Base-by-base conservation (phyloP, 2,888 invertebrate genomes). In the Chymomyza procnemis region DNA sequence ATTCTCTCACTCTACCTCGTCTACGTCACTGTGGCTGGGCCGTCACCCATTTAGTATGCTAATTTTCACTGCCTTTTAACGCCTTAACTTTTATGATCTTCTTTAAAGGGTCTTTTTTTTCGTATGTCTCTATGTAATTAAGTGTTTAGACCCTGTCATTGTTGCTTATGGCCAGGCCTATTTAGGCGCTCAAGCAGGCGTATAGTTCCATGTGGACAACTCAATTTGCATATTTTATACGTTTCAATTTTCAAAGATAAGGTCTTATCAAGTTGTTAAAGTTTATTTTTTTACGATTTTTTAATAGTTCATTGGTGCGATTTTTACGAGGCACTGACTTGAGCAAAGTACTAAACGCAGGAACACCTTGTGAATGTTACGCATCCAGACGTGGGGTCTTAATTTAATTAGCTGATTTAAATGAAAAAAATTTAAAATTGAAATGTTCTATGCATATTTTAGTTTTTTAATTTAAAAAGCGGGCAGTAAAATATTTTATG, bases 211-310 rank as follows among this genome's bases (percentile, higher is more conserved):
- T 52, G 56, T 62, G 66, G 71, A 78, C 77, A 79, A 69, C 80
- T 85, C 87, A 79, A 88, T 88, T 88, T 88, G 79, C 88, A 88
- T 88, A 83, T 84, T 74, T 56, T 61, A 19, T 59, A 68, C 74
- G 57, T 79, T 73, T 79, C 65, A 73, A 70, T 79, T 78, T 70
- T 21, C 48, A 0, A 76, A 74, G 74, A 74, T 72, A 56, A 50
- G 48, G 56, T 41, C 12, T 41, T 41, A 41, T 12, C 34, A 41
- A 41, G 34, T 41, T 41, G 34, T 41, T 12, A 12, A 68, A 63
- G 6, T 61, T 62, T 54, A 57, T 41, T 22, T 5, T 52, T 88
- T 83, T 75, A 84, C 73, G 70, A 64, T 61, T 68, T 69, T 88
- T 86, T 78, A 75, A 85, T 79, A 79, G 75, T 72, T 77, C 50